These are phyloP conservation scores for Varanus komodoensis DNA, from an alignment of 2,113 vertebrate genomes.

Conservation along the genomic window DNA sequence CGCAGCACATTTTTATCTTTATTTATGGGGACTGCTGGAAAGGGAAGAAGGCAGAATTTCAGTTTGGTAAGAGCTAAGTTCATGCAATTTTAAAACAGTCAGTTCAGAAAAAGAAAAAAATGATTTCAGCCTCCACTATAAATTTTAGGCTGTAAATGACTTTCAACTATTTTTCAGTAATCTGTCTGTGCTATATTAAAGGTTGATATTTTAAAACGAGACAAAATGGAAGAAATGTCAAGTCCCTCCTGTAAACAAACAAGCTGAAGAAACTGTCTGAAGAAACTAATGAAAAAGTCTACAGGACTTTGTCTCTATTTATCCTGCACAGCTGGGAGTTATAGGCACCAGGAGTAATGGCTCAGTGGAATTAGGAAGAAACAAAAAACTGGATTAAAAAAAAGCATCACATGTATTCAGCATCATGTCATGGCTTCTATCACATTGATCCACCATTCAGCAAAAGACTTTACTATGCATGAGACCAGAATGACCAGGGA, in stretches of 20 bases:
- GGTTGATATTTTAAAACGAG: slow-evolving; percentile 52
- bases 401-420: not conserved
- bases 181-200: slow-evolving; percentile 32
- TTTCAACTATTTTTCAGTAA: slow-evolving; percentile 39
- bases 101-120: not conserved
- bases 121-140: slow-evolving; percentile 44
- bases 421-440: not conserved
- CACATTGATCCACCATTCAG: slow-evolving; percentile 3
- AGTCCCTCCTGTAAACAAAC: slow-evolving; percentile 39
- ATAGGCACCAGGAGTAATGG: not conserved
- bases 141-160: slow-evolving; percentile 48
- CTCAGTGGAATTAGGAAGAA: slow-evolving; percentile 9
- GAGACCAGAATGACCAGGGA: not conserved
- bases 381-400: slow-evolving; percentile 18
- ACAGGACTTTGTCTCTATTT: slow-evolving; percentile 27
- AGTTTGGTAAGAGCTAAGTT: slow-evolving; percentile 55
- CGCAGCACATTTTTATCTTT: slow-evolving; percentile 52
- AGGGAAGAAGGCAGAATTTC: slow-evolving; percentile 58
- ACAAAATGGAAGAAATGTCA: slow-evolving; percentile 34
- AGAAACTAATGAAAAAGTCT: slow-evolving; percentile 38
- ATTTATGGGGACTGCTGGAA: slow-evolving; percentile 58
- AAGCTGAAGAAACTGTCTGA: slow-evolving; percentile 11
- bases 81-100: slow-evolving; percentile 41
- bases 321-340: not conserved
- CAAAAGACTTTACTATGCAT: not conserved